Evolutionary conservation across 2,888 invertebrate genomes (phyloP), one percentile per base, ranked within the genome.

Genomic region (Lasioglossum morio): DNA sequence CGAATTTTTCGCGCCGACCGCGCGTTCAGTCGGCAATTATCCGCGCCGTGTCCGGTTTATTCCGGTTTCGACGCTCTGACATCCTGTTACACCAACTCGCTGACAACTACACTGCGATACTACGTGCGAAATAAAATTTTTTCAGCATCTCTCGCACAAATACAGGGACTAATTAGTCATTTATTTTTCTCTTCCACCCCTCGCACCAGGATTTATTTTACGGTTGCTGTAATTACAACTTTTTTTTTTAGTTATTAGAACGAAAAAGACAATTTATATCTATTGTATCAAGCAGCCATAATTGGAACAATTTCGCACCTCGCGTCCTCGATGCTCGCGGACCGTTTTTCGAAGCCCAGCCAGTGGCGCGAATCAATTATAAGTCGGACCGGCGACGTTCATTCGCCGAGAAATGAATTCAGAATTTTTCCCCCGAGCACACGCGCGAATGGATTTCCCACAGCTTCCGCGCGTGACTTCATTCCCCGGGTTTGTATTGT

Each of bases 371-470:
- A 57, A 57, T 57, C 57, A 57, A 57, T 57, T 57, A 57, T 57
- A 57, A n/a, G 57, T n/a, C 57, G n/a, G n/a, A 1, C 10, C 57
- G n/a, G 57, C 16, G 63, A 69, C 66, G 46, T 63, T 72, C 30
- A 34, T 66, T 66, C n/a, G 37, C 66, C 37, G 66, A 57, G 57
- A 57, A n/a, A 57, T 57, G n/a, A 57, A 57, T 57, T n/a, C 57
- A n/a, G 57, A n/a, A 57, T 57, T n/a, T 57, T 12, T 57, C n/a
- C 57, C 1, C 4, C 57, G n/a, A n/a, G 57, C 57, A 57, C 57
- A 57, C 57, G 57, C 57, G 10, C 57, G n/a, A 57, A 12, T n/a
- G 57, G 57, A n/a, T 57, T n/a, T 57, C n/a, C n/a, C 57, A 57
- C 57, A 12, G n/a, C n/a, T n/a, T 57, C n/a, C 12, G 57, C 57